These are phyloP conservation scores for Zoanthus gigantus DNA, from an alignment of 92 coral and sea anemone species.

Conservation along the genomic window DNA sequence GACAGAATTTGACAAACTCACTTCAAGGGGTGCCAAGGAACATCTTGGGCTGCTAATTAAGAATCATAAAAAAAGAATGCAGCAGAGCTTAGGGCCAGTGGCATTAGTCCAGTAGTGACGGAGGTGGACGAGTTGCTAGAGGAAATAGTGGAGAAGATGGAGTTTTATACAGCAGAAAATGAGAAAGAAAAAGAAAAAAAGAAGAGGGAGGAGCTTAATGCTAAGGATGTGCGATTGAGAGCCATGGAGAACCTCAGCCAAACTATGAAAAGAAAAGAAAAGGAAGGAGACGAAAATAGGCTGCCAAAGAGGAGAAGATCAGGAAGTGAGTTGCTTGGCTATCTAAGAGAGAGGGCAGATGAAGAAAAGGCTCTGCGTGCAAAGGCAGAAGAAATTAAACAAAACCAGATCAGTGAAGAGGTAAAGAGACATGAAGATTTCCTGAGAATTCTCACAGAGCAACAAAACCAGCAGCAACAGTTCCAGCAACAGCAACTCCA, in stretches of 20 bases:
- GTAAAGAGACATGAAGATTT: slow-evolving; percentile 51
- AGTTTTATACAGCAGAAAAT: slow-evolving; percentile 28
- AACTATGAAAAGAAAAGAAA: slow-evolving; percentile 47
- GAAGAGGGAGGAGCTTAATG: slow-evolving; percentile 47
- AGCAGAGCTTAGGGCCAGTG: slow-evolving; percentile 56
- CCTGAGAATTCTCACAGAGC: slow-evolving; percentile 38
- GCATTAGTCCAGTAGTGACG: slow-evolving; percentile 36
- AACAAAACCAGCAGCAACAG: slow-evolving; percentile 45
- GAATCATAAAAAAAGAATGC: slow-evolving; percentile 46
- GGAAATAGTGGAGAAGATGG: slow-evolving; percentile 49
- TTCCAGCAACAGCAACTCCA: slow-evolving; percentile 56
- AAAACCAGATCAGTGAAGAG: slow-evolving; percentile 45
- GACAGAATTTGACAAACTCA: slow-evolving; percentile 32
- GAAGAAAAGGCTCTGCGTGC: slow-evolving; percentile 48
- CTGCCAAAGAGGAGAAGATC: slow-evolving; percentile 46
- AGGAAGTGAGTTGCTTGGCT: slow-evolving; percentile 42
- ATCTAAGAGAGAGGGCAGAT: slow-evolving; percentile 52
- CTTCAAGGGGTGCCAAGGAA: slow-evolving; percentile 55
- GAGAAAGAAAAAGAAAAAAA: slow-evolving; percentile 58
- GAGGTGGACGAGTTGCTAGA: slow-evolving; percentile 42
- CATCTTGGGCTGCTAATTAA: slow-evolving; percentile 44
- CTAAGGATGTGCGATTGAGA: slow-evolving; percentile 50
- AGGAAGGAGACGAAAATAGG: slow-evolving; percentile 36
- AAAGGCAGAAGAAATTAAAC: slow-evolving; percentile 43
- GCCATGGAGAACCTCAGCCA: slow-evolving; percentile 54